These are phyloP conservation scores for Drosophila lini DNA, from an alignment of 1,140 invertebrate genomes.

Conservation along the genomic window DNA sequence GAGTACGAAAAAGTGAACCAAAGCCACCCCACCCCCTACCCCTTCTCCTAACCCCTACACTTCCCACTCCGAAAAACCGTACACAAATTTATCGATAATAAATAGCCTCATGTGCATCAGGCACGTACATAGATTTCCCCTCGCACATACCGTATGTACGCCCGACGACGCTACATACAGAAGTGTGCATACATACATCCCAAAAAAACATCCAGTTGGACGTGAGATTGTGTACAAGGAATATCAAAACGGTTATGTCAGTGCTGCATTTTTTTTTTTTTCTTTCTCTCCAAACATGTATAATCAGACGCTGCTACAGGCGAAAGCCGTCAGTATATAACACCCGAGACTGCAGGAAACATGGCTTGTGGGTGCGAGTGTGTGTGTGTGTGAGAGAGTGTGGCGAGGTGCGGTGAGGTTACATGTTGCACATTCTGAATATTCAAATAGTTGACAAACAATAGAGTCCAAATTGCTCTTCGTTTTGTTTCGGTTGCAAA, in stretches of 20 bases:
- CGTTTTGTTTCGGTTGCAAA: conserved; percentile 6
- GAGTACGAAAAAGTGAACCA: conserved; percentile 9
- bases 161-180: conserved; percentile 8
- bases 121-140: conserved; percentile 27
- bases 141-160: conserved; percentile 14
- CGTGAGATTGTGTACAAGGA: conserved; percentile 23
- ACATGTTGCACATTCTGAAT: conserved; percentile 23
- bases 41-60: not conserved
- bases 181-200: conserved; percentile 7
- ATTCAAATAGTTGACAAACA: conserved; percentile 22
- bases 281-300: conserved; percentile 12
- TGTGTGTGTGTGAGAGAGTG: not conserved
- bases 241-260: conserved; percentile 34
- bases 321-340: conserved; percentile 17
- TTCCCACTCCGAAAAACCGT: conserved; percentile 15
- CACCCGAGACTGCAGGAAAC: conserved; percentile 5
- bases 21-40: not conserved
- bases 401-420: conserved; percentile 1
- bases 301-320: conserved; percentile 9
- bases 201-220: conserved; percentile 20
- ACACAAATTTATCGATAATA: conserved; percentile 37
- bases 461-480: conserved; percentile 9
- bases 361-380: not conserved
- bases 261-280: conserved; percentile 22
- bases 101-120: conserved; percentile 34